These are phyloP conservation scores for Drosophila suzukii DNA, from an alignment of 1,140 invertebrate genomes.

Conservation along the genomic window DNA sequence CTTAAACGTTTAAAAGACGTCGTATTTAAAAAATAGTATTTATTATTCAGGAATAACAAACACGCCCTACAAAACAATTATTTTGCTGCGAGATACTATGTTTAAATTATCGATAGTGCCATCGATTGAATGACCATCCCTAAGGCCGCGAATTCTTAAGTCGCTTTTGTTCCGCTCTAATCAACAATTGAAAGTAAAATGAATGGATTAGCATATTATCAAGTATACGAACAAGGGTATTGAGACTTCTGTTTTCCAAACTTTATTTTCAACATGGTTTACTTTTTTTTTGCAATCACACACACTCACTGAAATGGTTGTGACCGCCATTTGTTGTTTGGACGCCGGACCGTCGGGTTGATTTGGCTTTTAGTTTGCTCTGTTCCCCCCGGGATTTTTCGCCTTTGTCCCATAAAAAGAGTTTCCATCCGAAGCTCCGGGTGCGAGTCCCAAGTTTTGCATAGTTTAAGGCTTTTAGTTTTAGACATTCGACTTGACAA, in stretches of 20 bases:
- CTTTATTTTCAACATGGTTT: neutral
- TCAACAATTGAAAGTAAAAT: too few relatives aligned
- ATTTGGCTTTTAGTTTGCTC: constrained; percentile 45
- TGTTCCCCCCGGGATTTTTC: constrained; percentile 49
- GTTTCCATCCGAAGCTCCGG: constrained; percentile 5
- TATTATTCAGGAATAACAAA: too few relatives aligned
- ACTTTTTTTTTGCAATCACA: constrained; percentile 18
- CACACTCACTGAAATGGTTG: constrained; percentile 33
- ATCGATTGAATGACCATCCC: too few relatives aligned
- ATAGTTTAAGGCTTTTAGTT: constrained; percentile 75
- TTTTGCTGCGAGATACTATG: too few relatives aligned
- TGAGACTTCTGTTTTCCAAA: neutral
- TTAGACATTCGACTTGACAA: constrained; percentile 62
- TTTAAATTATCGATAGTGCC: too few relatives aligned
- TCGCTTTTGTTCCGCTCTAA: too few relatives aligned
- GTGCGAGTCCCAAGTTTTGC: constrained; percentile 41
- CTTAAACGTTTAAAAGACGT: too few relatives aligned
- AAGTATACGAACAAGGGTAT: neutral
- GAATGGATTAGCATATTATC: neutral
- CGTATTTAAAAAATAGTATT: too few relatives aligned
- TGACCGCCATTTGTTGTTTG: constrained; percentile 76
- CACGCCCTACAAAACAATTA: too few relatives aligned
- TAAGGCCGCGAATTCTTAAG: neutral
- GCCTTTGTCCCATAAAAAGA: constrained; percentile 43
- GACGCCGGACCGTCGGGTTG: constrained; percentile 62